A percentile compares a stretch with the other conserved stretches of the same genome.
Evolutionary conservation across 2,113 vertebrate species (phyloP).

Genomic region (Rhagologus leucostigma): DNA sequence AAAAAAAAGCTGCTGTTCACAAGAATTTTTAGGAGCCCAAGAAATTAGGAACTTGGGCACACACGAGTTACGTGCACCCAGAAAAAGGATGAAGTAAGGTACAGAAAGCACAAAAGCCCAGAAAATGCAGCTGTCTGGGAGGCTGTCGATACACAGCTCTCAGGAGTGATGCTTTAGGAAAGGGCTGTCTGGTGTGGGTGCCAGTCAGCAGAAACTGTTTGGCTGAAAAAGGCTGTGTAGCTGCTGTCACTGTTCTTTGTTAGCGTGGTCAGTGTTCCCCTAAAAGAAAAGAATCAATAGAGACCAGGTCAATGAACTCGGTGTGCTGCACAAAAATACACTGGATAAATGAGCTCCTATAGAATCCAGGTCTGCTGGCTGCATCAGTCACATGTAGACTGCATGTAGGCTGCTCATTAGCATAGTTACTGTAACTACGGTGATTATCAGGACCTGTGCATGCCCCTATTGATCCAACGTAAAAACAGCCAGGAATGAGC

Average conservation of each 20-base stretch:
- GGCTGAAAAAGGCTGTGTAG: neutral
- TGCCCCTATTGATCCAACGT: neutral
- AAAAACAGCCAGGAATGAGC: neutral
- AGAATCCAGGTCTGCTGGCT: neutral
- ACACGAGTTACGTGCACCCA: neutral
- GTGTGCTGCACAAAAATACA: neutral
- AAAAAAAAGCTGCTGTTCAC: neutral
- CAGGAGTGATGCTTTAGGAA: neutral
- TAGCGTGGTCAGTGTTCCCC: rapidly evolving
- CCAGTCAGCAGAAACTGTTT: neutral
- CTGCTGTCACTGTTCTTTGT: neutral
- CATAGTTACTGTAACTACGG: neutral
- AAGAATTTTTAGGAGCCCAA: neutral
- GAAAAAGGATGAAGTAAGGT: neutral
- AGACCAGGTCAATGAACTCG: neutral
- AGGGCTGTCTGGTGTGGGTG: neutral
- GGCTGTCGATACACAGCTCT: rapidly evolving
- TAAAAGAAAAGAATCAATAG: neutral
- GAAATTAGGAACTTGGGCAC: neutral
- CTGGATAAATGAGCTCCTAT: neutral
- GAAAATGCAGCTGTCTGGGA: neutral
- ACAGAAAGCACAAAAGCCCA: neutral
- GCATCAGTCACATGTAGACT: neutral
- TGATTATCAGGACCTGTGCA: neutral
- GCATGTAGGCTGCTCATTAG: neutral